phyloP scores from a whole-genome alignment of 2,113 vertebrate genomes.

The Dromiciops gliroides region DNA sequence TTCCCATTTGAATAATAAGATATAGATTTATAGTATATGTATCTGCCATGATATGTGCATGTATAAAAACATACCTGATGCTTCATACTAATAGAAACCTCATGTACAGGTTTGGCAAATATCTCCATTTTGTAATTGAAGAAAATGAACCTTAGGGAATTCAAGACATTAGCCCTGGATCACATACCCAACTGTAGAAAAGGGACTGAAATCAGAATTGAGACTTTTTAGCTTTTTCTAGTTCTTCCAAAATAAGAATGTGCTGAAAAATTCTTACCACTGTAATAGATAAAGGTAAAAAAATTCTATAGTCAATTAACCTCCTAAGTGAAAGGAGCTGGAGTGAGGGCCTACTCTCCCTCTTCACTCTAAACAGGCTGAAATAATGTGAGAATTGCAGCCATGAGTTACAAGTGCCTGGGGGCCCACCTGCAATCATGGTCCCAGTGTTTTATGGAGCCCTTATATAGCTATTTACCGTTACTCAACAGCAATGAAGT shows the following conservation, averaged over 20 bases:
- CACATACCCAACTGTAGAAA: neutral
- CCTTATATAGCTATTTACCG: neutral
- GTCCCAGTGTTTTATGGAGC: neutral
- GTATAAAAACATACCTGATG: neutral
- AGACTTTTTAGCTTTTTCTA: neutral
- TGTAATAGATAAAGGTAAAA: neutral
- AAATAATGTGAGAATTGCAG: neutral
- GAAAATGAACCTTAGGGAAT: neutral
- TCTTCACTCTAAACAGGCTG: neutral
- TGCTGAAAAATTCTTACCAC: neutral
- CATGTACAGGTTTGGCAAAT: neutral
- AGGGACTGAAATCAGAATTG: neutral
- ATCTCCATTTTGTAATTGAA: neutral
- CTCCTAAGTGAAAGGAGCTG: neutral
- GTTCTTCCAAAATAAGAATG: neutral
- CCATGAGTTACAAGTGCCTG: neutral
- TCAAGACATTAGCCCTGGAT: neutral
- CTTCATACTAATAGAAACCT: neutral
- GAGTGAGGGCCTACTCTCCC: neutral
- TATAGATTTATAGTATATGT: neutral
- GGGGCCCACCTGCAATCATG: neutral
- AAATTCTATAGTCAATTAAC: neutral
- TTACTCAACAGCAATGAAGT: neutral
- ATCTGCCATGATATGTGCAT: neutral
- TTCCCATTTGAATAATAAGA: neutral